Evolutionary conservation across 2,888 invertebrate genomes (phyloP).

Genomic region (Brachyptera putata): DNA sequence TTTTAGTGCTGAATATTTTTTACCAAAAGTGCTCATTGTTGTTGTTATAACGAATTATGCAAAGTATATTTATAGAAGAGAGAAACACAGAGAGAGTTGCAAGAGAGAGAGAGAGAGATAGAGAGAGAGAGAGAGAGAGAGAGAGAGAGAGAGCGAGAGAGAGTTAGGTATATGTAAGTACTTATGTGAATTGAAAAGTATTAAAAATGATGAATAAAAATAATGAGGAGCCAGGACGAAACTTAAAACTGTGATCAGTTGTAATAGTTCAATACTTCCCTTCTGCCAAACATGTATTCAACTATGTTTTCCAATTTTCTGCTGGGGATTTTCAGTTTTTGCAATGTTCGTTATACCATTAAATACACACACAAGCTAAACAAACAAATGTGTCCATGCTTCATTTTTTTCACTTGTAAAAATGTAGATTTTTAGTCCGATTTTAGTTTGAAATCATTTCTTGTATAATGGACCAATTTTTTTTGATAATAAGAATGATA

Average conservation of each 20-base stretch:
- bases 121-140: neutral
- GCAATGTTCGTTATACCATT: slow-evolving; percentile 10
- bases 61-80: slow-evolving; percentile 19
- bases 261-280: slow-evolving; percentile 11
- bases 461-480: too few species aligned
- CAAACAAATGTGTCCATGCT: slow-evolving; percentile 4
- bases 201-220: neutral
- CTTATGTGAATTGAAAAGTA: neutral
- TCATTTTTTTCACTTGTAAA: too few species aligned
- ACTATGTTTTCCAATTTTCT: neutral
- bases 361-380: slow-evolving; percentile 9
- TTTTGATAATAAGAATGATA: too few species aligned
- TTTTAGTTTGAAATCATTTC: too few species aligned
- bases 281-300: slow-evolving; percentile 18
- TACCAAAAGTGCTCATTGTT: slow-evolving; percentile 70
- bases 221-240: slow-evolving; percentile 3
- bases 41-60: slow-evolving; percentile 41
- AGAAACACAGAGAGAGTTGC: too few species aligned
- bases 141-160: slow-evolving; percentile 1
- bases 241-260: slow-evolving; percentile 14
- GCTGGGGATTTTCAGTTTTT: neutral
- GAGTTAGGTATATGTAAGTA: too few species aligned
- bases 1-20: slow-evolving; percentile 45
- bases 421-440: too few species aligned
- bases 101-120: slow-evolving; percentile 2